Evolutionary conservation across 1,140 invertebrate genomes (phyloP).

Genomic region (silkworm (Bombyx mori)): DNA sequence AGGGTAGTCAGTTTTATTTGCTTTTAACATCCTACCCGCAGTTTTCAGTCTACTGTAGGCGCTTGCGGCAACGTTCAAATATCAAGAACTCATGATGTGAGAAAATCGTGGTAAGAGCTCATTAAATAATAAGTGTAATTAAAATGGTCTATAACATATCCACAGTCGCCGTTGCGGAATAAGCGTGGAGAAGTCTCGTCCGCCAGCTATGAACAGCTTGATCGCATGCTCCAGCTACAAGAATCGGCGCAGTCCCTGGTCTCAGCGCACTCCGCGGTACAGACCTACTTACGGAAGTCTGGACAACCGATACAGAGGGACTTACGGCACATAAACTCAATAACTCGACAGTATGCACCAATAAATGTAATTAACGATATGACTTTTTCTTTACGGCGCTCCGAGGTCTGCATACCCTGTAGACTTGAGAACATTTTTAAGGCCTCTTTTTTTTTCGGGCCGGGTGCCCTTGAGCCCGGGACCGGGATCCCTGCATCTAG

Average conservation of each 20-base stretch:
- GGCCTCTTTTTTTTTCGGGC: too few species aligned
- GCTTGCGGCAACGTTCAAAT: too few species aligned
- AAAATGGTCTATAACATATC: neutral
- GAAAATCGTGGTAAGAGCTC: too few species aligned
- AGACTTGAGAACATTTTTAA: too few species aligned
- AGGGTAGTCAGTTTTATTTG: too few species aligned
- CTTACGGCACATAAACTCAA: constrained; percentile 26
- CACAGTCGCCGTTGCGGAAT: constrained; percentile 64
- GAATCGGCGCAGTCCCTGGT: constrained; percentile 77
- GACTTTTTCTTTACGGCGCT: neutral
- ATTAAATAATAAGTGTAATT: too few species aligned
- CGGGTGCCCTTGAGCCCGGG: too few species aligned
- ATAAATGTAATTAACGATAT: neutral
- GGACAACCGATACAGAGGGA: constrained; percentile 43
- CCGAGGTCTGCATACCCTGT: neutral
- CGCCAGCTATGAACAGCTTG: constrained; percentile 79
- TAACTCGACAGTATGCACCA: neutral
- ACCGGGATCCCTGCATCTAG: too few species aligned
- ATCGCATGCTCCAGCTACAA: constrained; percentile 84
- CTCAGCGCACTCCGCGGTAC: constrained; percentile 50
- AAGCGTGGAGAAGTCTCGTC: constrained; percentile 73
- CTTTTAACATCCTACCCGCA: too few species aligned
- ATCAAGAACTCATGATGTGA: too few species aligned
- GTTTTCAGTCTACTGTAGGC: too few species aligned
- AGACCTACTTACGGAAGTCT: constrained; percentile 54